A percentile compares a stretch with the other conserved stretches of the same genome.
These are phyloP conservation scores for Synergus laeviventris DNA, from an alignment of 2,888 invertebrate species.

Conservation along the genomic window DNA sequence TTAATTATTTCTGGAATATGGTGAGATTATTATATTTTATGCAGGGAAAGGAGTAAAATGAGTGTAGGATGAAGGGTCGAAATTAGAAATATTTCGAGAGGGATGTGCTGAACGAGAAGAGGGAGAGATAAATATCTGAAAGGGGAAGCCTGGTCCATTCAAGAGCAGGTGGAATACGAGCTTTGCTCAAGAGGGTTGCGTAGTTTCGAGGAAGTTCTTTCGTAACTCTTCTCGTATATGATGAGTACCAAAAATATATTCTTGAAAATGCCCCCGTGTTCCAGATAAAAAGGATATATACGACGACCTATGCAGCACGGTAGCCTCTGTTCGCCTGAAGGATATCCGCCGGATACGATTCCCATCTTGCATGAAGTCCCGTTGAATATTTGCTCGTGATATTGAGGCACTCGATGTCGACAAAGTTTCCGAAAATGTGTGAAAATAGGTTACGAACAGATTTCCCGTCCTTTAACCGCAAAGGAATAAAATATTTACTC, in stretches of 20 bases:
- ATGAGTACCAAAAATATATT: neutral
- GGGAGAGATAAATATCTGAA: conserved; percentile 11
- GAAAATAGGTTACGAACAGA: neutral
- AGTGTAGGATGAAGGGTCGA: neutral
- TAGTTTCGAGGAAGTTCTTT: conserved; percentile 12
- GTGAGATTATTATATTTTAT: neutral
- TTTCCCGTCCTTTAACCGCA: neutral
- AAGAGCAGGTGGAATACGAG: conserved; percentile 22
- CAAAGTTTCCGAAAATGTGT: conserved; percentile 17
- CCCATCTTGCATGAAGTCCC: conserved; percentile 20
- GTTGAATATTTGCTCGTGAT: conserved; percentile 18
- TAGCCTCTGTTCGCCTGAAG: neutral
- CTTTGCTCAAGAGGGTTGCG: conserved; percentile 17
- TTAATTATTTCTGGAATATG: neutral
- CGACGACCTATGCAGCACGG: conserved; percentile 9
- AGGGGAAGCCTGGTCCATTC: conserved; percentile 9
- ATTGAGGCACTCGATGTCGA: conserved; percentile 8
- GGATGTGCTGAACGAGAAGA: conserved; percentile 2
- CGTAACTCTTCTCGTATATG: neutral
- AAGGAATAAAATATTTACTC: neutral
- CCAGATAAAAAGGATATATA: conserved; percentile 17
- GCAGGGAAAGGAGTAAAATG: neutral
- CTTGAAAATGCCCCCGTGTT: conserved; percentile 1
- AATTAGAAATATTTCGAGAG: neutral
- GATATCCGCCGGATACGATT: conserved; percentile 23